Evolutionary conservation across 2,797 vertebrate genomes (phyloP), one percentile per base, ranked within the genome.

Genomic region (Channallabes apus): DNA sequence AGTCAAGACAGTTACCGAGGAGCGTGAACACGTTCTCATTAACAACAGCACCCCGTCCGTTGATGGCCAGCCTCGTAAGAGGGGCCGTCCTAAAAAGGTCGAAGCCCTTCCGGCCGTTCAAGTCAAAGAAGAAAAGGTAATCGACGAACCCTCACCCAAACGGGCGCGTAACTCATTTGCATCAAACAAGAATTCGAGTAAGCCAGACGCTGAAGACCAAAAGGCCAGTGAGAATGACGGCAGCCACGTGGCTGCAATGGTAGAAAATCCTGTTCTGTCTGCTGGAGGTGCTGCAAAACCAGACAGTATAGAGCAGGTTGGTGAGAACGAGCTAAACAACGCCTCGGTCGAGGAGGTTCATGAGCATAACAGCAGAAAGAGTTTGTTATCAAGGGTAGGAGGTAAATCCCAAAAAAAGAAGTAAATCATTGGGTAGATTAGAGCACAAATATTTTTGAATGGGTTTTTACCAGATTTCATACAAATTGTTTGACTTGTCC

Each of bases 381-480:
- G 8, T 86, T 46, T 41, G 32, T 85, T 38, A 17, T 82, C 51
- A 22, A 87, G 58, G 59, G 80, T 68, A 71, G 75, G 46, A 79
- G 75, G 87, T 83, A 84, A 88, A 86, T 85, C 78, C 58, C 87
- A 73, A 56, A 89, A 87, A 85, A 87, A 85, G 58, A 84, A 77
- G 83, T 82, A 82, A 79, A 73, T 76, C 14, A 59, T 71, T 79
- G 76, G 24, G 29, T 68, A 80, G 29, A 82, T 76, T 38, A 88
- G 72, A 84, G 82, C 78, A 88, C 71, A 84, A 82, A 88, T 88
- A 89, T 88, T 88, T 89, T 89, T 88, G 27, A 82, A 87, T 68
- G 82, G 51, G 86, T 84, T 87, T 87, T 88, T 86, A 78, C 67
- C 32, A 69, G 67, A 82, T 79, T 69, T 80, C 81, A 61, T 64